phyloP scores from a whole-genome alignment of 2,113 vertebrate genomes.

The Oreamnos americanus region DNA sequence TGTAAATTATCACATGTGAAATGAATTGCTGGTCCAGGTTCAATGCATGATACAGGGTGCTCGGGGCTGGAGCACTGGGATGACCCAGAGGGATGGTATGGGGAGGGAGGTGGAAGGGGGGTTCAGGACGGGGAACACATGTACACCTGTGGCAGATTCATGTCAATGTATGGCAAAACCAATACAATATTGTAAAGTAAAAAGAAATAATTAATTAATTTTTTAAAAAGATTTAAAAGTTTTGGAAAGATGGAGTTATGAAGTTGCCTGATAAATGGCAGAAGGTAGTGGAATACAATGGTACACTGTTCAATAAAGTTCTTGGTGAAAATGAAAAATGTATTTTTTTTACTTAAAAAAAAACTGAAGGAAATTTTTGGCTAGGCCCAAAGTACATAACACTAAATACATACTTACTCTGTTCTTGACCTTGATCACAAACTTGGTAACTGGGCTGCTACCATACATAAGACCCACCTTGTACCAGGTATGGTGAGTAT shows the following conservation, averaged over 20 bases:
- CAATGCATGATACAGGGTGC: too few species aligned
- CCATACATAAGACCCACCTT: not conserved
- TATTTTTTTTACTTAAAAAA: not conserved
- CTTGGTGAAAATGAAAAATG: not conserved
- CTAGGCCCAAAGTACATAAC: not conserved
- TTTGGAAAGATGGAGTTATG: not conserved
- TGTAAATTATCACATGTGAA: too few species aligned
- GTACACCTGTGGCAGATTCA: too few species aligned
- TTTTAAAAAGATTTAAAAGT: not conserved
- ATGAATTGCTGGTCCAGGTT: accelerated
- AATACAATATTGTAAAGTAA: too few species aligned
- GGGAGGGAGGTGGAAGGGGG: too few species aligned
- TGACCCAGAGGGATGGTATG: too few species aligned
- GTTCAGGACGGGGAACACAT: too few species aligned
- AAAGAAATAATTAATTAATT: too few species aligned
- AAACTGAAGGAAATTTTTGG: not conserved
- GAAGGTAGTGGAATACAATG: not conserved
- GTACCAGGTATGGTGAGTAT: not conserved
- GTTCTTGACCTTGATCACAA: not conserved
- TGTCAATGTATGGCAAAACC: too few species aligned
- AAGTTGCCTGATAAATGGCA: not conserved
- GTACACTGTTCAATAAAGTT: not conserved
- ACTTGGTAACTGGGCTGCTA: not conserved
- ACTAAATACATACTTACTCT: not conserved
- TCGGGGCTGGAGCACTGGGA: too few species aligned